phyloP scores from a whole-genome alignment of 1,140 invertebrate genomes.

The Spodoptera frugiperda region DNA sequence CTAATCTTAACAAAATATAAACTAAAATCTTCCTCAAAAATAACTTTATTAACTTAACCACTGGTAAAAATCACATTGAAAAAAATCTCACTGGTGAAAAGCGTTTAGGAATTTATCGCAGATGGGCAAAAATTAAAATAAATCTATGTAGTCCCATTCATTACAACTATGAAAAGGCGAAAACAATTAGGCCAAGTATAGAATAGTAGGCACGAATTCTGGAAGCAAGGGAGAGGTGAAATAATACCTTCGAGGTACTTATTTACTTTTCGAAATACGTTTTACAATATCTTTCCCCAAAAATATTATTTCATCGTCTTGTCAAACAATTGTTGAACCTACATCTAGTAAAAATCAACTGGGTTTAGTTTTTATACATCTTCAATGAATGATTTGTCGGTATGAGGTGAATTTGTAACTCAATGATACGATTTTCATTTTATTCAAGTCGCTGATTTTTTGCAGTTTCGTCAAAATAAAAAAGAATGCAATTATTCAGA shows the following conservation, averaged over 20 bases:
- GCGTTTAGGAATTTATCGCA: too few species aligned
- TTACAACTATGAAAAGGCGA: slow-evolving; percentile 18
- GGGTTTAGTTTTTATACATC: not conserved
- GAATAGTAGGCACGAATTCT: slow-evolving; percentile 50
- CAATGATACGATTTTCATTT: not conserved
- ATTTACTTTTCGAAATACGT: too few species aligned
- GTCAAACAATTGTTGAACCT: not conserved
- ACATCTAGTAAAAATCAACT: slow-evolving; percentile 5
- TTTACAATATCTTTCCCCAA: not conserved
- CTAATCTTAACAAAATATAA: too few species aligned
- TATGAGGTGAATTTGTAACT: slow-evolving; percentile 17
- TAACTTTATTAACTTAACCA: too few species aligned
- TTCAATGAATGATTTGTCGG: not conserved
- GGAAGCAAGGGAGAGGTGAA: not conserved
- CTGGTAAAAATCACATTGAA: too few species aligned
- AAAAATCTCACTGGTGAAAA: too few species aligned
- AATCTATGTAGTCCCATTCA: not conserved
- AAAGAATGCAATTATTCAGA: too few species aligned
- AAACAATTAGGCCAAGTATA: slow-evolving; percentile 39
- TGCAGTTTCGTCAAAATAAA: too few species aligned
- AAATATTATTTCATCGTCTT: slow-evolving; percentile 2
- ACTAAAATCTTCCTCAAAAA: too few species aligned
- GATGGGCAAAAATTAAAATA: too few species aligned
- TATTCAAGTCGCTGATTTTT: not conserved
- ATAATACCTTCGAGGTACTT: not conserved